Conservation (phyloP, 2,888 invertebrate species). For the Dioctria rufipes region DNA sequence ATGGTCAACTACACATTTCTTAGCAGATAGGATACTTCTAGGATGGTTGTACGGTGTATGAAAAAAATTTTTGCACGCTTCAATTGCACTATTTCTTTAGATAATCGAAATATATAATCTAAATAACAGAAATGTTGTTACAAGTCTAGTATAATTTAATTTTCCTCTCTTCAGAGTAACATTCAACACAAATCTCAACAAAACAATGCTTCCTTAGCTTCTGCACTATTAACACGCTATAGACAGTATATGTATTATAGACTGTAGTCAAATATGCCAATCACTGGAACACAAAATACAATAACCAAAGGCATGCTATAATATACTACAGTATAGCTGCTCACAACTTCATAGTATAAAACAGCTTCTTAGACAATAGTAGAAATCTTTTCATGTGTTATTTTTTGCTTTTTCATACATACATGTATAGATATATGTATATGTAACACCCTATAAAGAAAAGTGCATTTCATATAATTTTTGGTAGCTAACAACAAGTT, state of each 20-base stretch:
- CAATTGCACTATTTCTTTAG: not conserved
- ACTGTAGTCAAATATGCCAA: not conserved
- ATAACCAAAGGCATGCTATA: conserved; percentile 36
- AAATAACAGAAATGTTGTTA: conserved; percentile 54
- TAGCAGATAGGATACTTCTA: too few relatives aligned
- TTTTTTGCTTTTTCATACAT: conserved; percentile 26
- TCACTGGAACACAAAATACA: conserved; percentile 9
- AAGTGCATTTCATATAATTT: not conserved
- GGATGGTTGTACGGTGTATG: too few relatives aligned
- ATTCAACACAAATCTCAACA: conserved; percentile 28
- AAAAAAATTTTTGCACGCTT: too few relatives aligned
- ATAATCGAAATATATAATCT: not conserved
- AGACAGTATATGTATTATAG: not conserved
- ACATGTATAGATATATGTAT: too few relatives aligned
- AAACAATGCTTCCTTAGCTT: conserved; percentile 36
- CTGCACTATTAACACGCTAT: conserved; percentile 27
- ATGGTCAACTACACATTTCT: too few relatives aligned
- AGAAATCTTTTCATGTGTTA: conserved; percentile 9
- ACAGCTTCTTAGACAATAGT: conserved; percentile 39
- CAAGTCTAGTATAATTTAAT: not conserved
- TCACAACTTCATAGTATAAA: not conserved
- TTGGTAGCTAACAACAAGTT: not conserved
- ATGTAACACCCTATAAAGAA: too few relatives aligned
- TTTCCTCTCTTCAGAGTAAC: conserved; percentile 12
- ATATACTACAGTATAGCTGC: conserved; percentile 21